Percentiles rank a stretch among this genome's conserved stretches.
Conservation (phyloP, 1,140 invertebrate species). For the Eriocheir sinensis region DNA sequence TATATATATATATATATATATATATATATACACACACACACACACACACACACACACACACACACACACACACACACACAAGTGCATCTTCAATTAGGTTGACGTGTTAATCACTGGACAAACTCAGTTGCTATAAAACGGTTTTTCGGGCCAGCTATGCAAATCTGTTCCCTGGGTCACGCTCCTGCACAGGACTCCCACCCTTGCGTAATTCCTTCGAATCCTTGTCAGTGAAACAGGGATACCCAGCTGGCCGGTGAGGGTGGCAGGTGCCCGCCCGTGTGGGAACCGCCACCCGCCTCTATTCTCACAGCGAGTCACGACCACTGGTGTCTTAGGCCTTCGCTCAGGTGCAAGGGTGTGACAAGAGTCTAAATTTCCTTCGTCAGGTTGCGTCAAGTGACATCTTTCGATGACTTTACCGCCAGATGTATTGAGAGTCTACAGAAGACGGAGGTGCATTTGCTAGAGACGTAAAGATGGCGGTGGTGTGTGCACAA, state of each 20-base stretch:
- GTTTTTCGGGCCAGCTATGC: not conserved
- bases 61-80: too few relatives aligned
- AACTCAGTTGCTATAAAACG: not conserved
- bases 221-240: slow-evolving; percentile 54
- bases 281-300: slow-evolving; percentile 63
- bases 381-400: too few relatives aligned
- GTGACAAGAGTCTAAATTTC: not conserved
- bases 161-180: not conserved
- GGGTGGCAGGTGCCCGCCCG: slow-evolving; percentile 61
- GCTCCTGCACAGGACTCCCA: not conserved
- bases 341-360: slow-evolving; percentile 52
- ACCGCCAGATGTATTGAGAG: too few relatives aligned
- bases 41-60: too few relatives aligned
- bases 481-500: slow-evolving; percentile 1
- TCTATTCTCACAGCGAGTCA: slow-evolving; percentile 59
- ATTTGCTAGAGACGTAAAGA: not conserved
- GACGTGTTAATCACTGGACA: not conserved
- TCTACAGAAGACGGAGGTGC: too few relatives aligned
- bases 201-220: slow-evolving; percentile 48
- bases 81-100: too few relatives aligned
- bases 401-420: too few relatives aligned
- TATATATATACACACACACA: too few relatives aligned
- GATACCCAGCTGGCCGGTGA: slow-evolving; percentile 56
- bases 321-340: slow-evolving; percentile 1
- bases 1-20: too few relatives aligned